Conservation (phyloP, 2,113 vertebrate species). For the Psettodes erumei region DNA sequence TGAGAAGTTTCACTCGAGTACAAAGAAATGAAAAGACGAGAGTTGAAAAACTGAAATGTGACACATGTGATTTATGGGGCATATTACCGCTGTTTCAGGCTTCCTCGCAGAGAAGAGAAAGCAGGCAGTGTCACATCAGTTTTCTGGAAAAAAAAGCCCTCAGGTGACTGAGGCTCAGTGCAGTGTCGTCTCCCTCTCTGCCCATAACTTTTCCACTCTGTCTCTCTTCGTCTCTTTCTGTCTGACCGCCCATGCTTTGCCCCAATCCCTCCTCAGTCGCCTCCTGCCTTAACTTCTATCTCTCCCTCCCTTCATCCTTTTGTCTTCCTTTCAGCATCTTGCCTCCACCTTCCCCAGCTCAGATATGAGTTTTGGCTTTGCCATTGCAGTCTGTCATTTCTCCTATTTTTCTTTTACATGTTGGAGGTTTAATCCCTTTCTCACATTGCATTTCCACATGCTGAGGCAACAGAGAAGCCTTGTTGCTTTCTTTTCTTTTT, state of each 20-base stretch:
- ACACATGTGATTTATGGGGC: conserved; percentile 71
- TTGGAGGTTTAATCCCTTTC: conserved; percentile 69
- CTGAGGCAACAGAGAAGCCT: conserved; percentile 53
- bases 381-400: conserved; percentile 49
- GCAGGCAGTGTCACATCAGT: conserved; percentile 62
- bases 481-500: conserved; percentile 35
- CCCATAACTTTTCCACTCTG: conserved; percentile 49
- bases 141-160: conserved; percentile 46
- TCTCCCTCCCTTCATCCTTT: conserved; percentile 39
- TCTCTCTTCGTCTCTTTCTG: conserved; percentile 37
- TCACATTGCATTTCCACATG: conserved; percentile 70
- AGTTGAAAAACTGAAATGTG: conserved; percentile 66
- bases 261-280: conserved; percentile 25
- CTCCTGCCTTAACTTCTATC: conserved; percentile 25
- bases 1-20: conserved; percentile 37
- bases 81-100: conserved; percentile 66
- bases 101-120: conserved; percentile 45
- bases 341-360: conserved; percentile 25
- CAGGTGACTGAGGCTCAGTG: conserved; percentile 48
- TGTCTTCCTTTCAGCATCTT: conserved; percentile 18
- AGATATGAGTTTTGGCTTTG: conserved; percentile 50
- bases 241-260: conserved; percentile 30
- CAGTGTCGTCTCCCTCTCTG: conserved; percentile 36
- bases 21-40: conserved; percentile 45
- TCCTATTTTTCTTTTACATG: conserved; percentile 49